Evolutionary conservation across 1,140 invertebrate species (phyloP), one percentile per base, ranked within the genome.

Genomic region (Drosophila lini): DNA sequence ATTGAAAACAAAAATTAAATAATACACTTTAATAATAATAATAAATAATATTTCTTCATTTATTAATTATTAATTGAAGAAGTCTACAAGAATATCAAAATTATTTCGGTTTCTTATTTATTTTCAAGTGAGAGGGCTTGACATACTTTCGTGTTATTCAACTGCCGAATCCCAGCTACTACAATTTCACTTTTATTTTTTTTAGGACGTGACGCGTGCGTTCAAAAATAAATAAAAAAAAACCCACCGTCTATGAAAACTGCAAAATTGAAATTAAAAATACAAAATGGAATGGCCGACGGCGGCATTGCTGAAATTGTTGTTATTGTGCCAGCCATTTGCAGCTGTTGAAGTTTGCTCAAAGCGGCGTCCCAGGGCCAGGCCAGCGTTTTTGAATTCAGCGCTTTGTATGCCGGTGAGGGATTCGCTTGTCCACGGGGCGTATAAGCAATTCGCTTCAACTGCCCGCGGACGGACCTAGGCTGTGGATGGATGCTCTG

Each of bases 71-170:
- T 15, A 13, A 3, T 15, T 9, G 2, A 15, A 53, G 8, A 53
- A n/a, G 8, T n/a, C 13, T n/a, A 11, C 3, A 25, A 56, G 19
- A 40, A 25, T n/a, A 25, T 11, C 1, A 31, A 53, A 41, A 31
- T 31, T n/a, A 52, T 58, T 53, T 56, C 34, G n/a, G 31, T 69
- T 28, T 61, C 19, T 28, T 41, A 45, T 36, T 47, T 48, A 55
- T 38, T 38, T 61, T n/a, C 19, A n/a, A 50, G 48, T 59, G 48
- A 47, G 58, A 42, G 60, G 47, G 45, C 38, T 45, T 89, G 84
- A 83, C 84, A 88, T 36, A 89, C 61, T 78, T 88, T 78, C 63
- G 38, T 84, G 80, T 89, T 89, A 81, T 89, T 89, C 84, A 89
- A 89, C 84, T 74, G 60, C 15, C 76, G 36, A 73, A 42, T 44